Base-by-base conservation (phyloP, 2,797 vertebrate species). In the Phaenicophaeus curvirostris region DNA sequence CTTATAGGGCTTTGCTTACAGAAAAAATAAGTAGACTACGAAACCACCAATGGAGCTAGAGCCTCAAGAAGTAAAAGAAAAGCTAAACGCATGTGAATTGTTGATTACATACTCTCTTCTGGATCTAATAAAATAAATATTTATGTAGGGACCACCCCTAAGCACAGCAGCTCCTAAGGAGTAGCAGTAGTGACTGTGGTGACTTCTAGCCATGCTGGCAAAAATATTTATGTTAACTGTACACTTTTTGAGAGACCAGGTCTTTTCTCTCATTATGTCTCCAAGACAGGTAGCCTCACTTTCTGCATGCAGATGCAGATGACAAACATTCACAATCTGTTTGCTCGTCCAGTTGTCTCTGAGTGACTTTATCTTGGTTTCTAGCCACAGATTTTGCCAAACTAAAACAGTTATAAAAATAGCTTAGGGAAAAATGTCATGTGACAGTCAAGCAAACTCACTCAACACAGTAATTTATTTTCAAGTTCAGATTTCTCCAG, bases 61-160 rank as follows among this genome's bases (percentile, higher is more conserved):
- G 87, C 80, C 33, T 81, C 44, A 65, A 31, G 85, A 95, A 11
- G 39, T 12, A 54, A 37, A 61, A 16, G 28, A 62, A 84, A 88
- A 67, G 57, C 93, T 48, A 69, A 92, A 86, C 37, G 59, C 71
- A 75, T 37, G 74, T 0, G 0, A 94, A 48, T n/a, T 95, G 94
- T 96, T 95, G 81, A 94, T 93, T 62, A 93, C 90, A 90, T 33
- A 83, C 78, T 84, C 90, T 77, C 35, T 79, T 89, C 75, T 85
- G 93, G 73, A 93, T 23, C 77, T 92, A 94, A 87, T 69, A 81
- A 94, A 95, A 91, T 95, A 98, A 98, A 98, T 97, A 98, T 98
- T 98, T 98, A 96, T 15, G 55, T 28, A 92, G 72, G 91, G 95
- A 96, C 97, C 96, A 97, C 95, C 95, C 94, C 92, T 84, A 89